Base-by-base conservation (phyloP, 2,888 invertebrate genomes). In the Altica lythri region DNA sequence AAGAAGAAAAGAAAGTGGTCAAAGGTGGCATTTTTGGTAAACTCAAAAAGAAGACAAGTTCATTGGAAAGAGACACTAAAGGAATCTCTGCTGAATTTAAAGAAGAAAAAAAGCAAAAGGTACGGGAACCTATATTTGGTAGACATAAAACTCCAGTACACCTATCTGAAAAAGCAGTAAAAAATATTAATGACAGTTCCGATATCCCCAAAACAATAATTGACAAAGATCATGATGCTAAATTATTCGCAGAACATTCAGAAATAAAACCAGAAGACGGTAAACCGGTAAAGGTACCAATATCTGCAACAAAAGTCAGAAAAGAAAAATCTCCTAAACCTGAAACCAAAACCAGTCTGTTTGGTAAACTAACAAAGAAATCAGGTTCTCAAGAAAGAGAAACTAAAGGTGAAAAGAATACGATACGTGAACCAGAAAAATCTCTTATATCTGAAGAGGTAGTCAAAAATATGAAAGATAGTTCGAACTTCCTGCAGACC, bases 401-500 rank as follows among this genome's bases (percentile, higher is more conserved):
- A 14, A 27, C 27, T 9, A 9, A 2, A 27, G 14, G 25, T 6
- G 45, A 18, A 53, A 43, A 2, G 22, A n/a, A 30, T 34, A 10
- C 2, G 10, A 9, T 32, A 4, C 22, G 30, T 47, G 14, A 2
- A 2, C 38, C 25, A 37, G 42, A 27, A 14, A 35, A 35, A 29
- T 10, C 34, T 29, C 42, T 54, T 25, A 27, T 62, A 2, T 61
- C 63, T 16, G 64, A 63, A 34, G 47, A 45, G 22, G 14, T 43
- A 18, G n/a, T 62, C 6, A 44, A 60, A 53, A 44, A 62, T 19
- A 64, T 63, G 53, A 17, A 56, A 4, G 50, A 62, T 5, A 61
- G 61, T 4, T 55, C 60, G n/a, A 32, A 44, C 2, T 69, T 69
- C 22, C 35, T 68, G 5, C 44, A 53, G 14, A 42, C 47, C 1